Percentiles rank a stretch among this genome's conserved stretches.
Conservation (phyloP, 2,113 vertebrate species). For the Jaculus jaculus region DNA sequence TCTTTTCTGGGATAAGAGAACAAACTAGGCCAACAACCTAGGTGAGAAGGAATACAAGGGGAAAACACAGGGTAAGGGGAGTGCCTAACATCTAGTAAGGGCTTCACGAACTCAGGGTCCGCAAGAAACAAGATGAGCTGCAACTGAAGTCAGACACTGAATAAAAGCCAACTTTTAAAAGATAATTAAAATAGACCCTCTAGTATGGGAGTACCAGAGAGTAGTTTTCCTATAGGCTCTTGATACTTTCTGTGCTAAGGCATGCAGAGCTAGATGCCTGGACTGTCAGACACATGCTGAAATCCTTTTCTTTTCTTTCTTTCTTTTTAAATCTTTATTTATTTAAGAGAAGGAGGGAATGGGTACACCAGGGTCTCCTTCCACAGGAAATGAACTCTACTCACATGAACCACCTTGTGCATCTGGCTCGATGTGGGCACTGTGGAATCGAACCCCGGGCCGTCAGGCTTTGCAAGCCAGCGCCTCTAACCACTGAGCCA, state of each 20-base stretch:
- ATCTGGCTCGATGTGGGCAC: no score
- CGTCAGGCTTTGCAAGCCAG: no score
- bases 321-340: no score
- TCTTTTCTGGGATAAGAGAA: neutral
- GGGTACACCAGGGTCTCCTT: no score
- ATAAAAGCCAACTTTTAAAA: neutral
- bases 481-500: no score
- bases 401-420: no score
- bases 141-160: constrained; percentile 10
- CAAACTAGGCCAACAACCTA: neutral
- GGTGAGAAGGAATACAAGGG: neutral
- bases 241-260: neutral
- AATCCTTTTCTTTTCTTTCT: no score
- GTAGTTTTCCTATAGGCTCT: neutral
- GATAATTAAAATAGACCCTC: neutral
- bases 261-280: neutral
- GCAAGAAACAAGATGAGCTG: neutral
- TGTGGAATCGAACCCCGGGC: no score
- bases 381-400: no score
- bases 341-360: no score
- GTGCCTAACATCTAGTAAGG: neutral
- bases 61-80: neutral
- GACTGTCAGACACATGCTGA: neutral
- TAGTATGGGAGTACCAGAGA: no score
- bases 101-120: neutral